A percentile compares a stretch with the other conserved stretches of the same genome.
Evolutionary conservation across 2,888 invertebrate genomes (phyloP).

Genomic region (Eucriotettix oculatus): DNA sequence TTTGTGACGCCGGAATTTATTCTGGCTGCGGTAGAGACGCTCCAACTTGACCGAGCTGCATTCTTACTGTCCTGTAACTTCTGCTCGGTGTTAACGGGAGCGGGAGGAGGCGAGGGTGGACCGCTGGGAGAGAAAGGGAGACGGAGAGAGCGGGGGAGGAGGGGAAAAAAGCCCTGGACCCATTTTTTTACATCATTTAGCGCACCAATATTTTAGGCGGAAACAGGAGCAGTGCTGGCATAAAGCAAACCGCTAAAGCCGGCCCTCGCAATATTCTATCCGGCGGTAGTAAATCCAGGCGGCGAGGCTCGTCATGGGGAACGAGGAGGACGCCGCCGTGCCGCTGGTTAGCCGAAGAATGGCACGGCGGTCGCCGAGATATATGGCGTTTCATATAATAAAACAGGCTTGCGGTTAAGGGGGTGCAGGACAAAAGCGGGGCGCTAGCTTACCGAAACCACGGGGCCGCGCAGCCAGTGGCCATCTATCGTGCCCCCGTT

Average conservation of each 20-base stretch:
- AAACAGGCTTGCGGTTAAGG: slow-evolving; percentile 12
- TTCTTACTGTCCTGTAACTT: not conserved
- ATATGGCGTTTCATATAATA: slow-evolving; percentile 14
- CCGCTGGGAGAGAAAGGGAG: not conserved
- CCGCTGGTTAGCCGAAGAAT: slow-evolving; percentile 12
- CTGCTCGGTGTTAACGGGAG: not conserved
- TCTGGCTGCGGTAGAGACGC: not conserved
- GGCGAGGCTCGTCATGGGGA: slow-evolving; percentile 10
- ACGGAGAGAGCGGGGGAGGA: not conserved
- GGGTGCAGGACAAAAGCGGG: not conserved
- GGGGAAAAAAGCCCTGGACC: not conserved
- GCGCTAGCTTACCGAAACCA: not conserved
- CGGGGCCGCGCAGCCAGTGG: not conserved
- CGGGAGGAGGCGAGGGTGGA: not conserved
- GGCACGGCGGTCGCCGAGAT: slow-evolving; percentile 6
- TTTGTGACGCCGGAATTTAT: too few relatives aligned
- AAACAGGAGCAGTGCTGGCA: not conserved
- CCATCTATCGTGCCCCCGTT: not conserved
- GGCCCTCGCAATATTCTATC: slow-evolving; percentile 3
- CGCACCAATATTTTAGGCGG: not conserved
- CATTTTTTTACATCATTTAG: not conserved
- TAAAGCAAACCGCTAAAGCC: slow-evolving; percentile 2
- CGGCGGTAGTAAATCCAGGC: slow-evolving; percentile 8
- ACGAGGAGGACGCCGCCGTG: slow-evolving; percentile 8
- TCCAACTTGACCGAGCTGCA: not conserved